Conservation (phyloP, 2,113 vertebrate genomes). For the Spea bombifrons region DNA sequence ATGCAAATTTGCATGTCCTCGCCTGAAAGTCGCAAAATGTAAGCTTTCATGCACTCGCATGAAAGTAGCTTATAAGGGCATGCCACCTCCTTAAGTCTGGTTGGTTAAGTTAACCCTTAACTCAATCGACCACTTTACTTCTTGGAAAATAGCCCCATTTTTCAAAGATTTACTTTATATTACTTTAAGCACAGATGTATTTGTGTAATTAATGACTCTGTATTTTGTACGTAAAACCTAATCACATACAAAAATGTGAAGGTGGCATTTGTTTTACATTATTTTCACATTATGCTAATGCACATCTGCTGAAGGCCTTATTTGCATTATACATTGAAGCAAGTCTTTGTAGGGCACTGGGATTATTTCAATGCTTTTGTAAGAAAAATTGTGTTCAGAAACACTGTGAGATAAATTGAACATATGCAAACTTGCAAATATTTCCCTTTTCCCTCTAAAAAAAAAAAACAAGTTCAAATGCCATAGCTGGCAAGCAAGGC, state of each 20-base stretch:
- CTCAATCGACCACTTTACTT: too few relatives aligned
- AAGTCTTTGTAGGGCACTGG: conserved; percentile 31
- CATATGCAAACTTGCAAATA: background rate
- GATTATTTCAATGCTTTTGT: conserved; percentile 36
- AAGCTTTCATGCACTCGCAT: too few relatives aligned
- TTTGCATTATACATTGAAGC: conserved; percentile 45
- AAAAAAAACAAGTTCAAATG: background rate
- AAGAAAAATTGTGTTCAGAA: conserved; percentile 24
- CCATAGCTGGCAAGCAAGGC: background rate
- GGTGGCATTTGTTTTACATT: background rate
- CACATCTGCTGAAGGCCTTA: conserved; percentile 48
- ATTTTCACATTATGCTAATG: conserved; percentile 49
- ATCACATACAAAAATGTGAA: background rate
- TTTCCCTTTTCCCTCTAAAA: background rate
- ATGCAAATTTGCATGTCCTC: too few relatives aligned
- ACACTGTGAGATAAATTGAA: background rate
- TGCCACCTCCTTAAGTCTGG: too few relatives aligned
- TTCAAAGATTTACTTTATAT: background rate
- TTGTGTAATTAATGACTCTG: conserved; percentile 7
- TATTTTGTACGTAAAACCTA: conserved; percentile 11
- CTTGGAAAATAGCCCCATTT: too few relatives aligned
- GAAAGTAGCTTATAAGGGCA: too few relatives aligned
- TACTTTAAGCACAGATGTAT: conserved; percentile 4
- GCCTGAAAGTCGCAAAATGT: too few relatives aligned
- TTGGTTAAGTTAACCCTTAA: too few relatives aligned